Conservation (phyloP, 2,888 invertebrate species). For the Himalopsyche anomala region DNA sequence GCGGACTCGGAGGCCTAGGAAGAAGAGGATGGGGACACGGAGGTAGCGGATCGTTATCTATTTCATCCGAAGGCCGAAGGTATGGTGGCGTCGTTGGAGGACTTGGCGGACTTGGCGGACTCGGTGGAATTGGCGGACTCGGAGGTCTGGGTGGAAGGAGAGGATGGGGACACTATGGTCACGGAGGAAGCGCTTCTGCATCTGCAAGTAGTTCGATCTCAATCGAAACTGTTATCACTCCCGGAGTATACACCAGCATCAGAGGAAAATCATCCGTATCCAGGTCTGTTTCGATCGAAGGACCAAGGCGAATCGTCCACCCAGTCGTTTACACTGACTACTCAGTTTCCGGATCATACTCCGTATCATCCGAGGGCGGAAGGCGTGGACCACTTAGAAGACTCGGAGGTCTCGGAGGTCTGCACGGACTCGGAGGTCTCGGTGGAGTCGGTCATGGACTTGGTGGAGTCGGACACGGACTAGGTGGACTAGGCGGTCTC, state of each 20-base stretch:
- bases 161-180: no score
- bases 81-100: no score
- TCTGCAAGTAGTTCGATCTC: conserved; percentile 48
- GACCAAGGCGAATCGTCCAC: conserved; percentile 28
- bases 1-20: neutral
- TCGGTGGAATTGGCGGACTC: neutral
- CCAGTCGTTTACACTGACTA: conserved; percentile 48
- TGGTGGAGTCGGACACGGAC: conserved; percentile 17
- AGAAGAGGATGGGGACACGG: no score
- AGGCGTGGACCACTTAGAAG: neutral
- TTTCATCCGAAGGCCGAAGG: no score
- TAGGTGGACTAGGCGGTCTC: conserved; percentile 26
- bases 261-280: conserved; percentile 5
- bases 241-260: neutral
- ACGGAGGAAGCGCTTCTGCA: neutral
- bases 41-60: neutral
- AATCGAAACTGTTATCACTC: conserved; percentile 24
- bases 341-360: conserved; percentile 44
- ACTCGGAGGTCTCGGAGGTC: conserved; percentile 41
- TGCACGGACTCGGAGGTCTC: conserved; percentile 39
- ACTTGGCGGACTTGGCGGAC: no score
- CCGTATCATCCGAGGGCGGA: conserved; percentile 21
- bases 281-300: conserved; percentile 32
- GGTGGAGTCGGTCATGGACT: conserved; percentile 27
- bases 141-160: no score